These are phyloP conservation scores for Spea bombifrons DNA, from an alignment of 2,113 vertebrate species.

Conservation along the genomic window DNA sequence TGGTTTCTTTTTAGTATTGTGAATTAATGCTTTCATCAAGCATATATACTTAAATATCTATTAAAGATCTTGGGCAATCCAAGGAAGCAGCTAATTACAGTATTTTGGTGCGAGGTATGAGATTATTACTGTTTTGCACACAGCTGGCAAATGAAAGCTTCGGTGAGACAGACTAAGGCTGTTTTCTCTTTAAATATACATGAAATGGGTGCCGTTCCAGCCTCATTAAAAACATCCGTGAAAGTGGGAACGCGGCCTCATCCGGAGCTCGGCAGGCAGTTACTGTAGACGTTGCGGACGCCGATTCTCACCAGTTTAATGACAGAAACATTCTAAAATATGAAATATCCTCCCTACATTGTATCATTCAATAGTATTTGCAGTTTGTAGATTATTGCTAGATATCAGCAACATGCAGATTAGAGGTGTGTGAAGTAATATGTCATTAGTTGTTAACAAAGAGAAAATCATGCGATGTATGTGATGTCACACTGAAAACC, in stretches of 20 bases:
- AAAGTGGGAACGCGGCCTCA: conserved; percentile 33
- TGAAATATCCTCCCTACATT: too few species aligned
- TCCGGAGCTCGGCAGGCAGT: conserved; percentile 22
- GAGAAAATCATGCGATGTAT: too few species aligned
- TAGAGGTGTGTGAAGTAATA: too few species aligned
- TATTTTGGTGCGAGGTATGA: conserved; percentile 13
- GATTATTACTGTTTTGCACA: conserved; percentile 40
- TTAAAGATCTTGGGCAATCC: conserved; percentile 4
- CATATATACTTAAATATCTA: conserved; percentile 34
- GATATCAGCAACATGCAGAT: too few species aligned
- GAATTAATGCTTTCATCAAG: conserved; percentile 40
- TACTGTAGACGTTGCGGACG: conserved; percentile 25
- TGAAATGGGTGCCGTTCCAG: conserved; percentile 27
- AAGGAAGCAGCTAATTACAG: conserved; percentile 37
- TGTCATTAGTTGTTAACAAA: too few species aligned
- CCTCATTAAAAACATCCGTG: conserved; percentile 39
- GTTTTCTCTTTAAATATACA: conserved; percentile 33
- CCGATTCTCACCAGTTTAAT: conserved; percentile 31
- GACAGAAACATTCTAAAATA: background rate
- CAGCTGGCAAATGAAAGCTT: conserved; percentile 39
- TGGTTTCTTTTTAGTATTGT: conserved; percentile 10
- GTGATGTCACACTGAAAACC: too few species aligned
- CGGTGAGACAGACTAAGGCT: conserved; percentile 21
- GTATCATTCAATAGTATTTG: too few species aligned
- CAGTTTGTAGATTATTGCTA: too few species aligned